Conservation (phyloP, 2,888 invertebrate genomes). For the Cerceris ruficornis region DNA sequence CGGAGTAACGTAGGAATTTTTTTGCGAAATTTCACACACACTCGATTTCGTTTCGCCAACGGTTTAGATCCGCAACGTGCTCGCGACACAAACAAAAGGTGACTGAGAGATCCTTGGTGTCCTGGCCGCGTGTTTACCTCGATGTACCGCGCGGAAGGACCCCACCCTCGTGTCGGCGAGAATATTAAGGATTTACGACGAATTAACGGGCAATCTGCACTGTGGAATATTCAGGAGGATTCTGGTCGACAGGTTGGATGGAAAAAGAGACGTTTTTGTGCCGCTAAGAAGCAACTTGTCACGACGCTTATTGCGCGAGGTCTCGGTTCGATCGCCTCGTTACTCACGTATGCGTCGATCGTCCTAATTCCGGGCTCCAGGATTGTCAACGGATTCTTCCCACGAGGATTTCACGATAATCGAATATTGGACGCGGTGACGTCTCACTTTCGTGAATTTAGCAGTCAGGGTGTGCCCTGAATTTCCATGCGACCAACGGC, state of each 20-base stretch:
- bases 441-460: conserved; percentile 59
- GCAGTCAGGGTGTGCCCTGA: conserved; percentile 70
- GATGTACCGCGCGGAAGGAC: conserved; percentile 42
- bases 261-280: conserved; percentile 2
- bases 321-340: conserved; percentile 25
- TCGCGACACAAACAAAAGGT: conserved; percentile 43
- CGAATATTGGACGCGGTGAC: conserved; percentile 34
- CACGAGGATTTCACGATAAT: conserved; percentile 37
- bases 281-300: conserved; percentile 27
- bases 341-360: conserved; percentile 66
- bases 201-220: conserved; percentile 46
- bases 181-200: not conserved
- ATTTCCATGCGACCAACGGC: conserved; percentile 68
- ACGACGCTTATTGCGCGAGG: conserved; percentile 25
- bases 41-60: not conserved
- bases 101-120: conserved; percentile 36
- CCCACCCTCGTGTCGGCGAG: conserved; percentile 46
- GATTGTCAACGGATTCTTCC: conserved; percentile 28
- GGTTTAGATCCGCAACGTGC: conserved; percentile 48
- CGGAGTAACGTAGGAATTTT: not conserved
- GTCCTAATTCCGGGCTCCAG: conserved; percentile 43
- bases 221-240: conserved; percentile 13
- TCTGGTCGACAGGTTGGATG: conserved; percentile 31
- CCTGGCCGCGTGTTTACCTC: conserved; percentile 52
- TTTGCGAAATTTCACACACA: not conserved